Conservation (phyloP, 2,797 vertebrate genomes). For the Poeciliopsis turneri region DNA sequence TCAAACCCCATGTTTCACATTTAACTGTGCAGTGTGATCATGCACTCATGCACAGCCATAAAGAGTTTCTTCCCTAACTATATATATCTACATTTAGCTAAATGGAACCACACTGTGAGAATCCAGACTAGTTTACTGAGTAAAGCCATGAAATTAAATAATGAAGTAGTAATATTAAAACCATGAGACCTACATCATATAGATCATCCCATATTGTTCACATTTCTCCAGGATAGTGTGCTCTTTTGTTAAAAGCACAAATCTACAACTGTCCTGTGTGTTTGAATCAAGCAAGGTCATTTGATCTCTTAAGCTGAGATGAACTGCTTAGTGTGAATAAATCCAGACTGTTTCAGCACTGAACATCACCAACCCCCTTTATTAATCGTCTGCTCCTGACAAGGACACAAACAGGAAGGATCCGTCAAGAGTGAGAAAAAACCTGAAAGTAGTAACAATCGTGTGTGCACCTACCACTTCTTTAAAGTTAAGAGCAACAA, state of each 20-base stretch:
- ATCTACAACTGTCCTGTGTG: not conserved
- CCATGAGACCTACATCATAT: constrained; percentile 30
- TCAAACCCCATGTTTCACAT: constrained; percentile 54
- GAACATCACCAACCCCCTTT: constrained; percentile 12
- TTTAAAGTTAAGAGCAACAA: constrained; percentile 34
- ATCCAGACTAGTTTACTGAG: constrained; percentile 25
- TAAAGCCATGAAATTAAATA: constrained; percentile 54
- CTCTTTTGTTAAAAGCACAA: not conserved
- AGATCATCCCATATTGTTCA: not conserved
- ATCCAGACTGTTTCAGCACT: not conserved
- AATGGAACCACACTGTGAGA: constrained; percentile 49
- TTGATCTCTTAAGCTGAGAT: not conserved
- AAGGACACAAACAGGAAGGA: constrained; percentile 35
- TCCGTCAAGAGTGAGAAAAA: constrained; percentile 25
- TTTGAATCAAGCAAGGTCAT: not conserved
- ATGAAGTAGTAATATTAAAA: constrained; percentile 43
- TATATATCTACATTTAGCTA: constrained; percentile 56
- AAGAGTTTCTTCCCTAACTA: constrained; percentile 43
- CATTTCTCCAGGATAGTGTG: not conserved
- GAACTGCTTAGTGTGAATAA: constrained; percentile 1
- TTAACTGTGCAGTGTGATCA: constrained; percentile 18
- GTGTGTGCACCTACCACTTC: constrained; percentile 12
- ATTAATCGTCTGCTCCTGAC: constrained; percentile 3
- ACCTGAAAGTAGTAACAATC: constrained; percentile 17
- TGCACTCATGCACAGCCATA: constrained; percentile 33